Conservation (phyloP, 2,113 vertebrate species). For the Anseranas semipalmata region DNA sequence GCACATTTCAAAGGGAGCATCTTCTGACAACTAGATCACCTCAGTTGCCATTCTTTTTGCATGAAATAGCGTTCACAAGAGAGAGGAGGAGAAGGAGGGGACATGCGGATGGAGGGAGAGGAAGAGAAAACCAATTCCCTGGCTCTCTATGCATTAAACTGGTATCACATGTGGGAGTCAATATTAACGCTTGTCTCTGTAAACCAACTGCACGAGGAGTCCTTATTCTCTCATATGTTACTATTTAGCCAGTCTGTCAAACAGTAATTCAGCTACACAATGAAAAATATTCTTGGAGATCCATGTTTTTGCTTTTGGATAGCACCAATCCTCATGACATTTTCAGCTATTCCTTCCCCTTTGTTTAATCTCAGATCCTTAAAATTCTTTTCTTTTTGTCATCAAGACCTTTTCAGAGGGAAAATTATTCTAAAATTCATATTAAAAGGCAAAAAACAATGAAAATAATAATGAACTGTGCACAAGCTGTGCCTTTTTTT, state of each 20-base stretch:
- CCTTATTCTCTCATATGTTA: not conserved
- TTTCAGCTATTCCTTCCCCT: not conserved
- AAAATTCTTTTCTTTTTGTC: not conserved
- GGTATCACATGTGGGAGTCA: not conserved
- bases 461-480: not conserved
- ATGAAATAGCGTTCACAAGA: not conserved
- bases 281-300: not conserved
- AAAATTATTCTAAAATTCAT: not conserved
- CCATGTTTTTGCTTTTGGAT: not conserved
- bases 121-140: not conserved
- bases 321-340: rapidly evolving
- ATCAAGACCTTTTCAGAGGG: not conserved
- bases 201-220: not conserved
- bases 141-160: not conserved
- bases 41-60: not conserved
- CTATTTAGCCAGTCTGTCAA: not conserved
- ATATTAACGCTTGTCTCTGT: not conserved
- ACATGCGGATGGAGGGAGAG: not conserved
- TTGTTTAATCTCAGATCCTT: not conserved
- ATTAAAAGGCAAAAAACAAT: not conserved
- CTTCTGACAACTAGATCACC: not conserved
- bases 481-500: not conserved
- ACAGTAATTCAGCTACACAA: not conserved
- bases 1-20: not conserved
- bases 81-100: not conserved